These are phyloP conservation scores for Geopemphigus sp. DNA, from an alignment of 1,140 invertebrate species.

Conservation along the genomic window DNA sequence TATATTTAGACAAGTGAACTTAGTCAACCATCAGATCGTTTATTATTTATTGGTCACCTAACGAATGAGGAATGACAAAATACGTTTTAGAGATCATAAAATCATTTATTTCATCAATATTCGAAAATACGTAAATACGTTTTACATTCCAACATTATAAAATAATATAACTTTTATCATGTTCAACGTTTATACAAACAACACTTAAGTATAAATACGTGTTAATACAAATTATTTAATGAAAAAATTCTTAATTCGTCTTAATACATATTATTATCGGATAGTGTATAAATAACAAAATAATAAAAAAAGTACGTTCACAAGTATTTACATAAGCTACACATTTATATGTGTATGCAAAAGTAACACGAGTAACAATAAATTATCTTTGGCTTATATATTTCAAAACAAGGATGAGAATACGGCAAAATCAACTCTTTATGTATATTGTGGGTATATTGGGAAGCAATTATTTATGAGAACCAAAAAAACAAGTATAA, in stretches of 20 bases:
- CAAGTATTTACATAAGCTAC: constrained; percentile 4
- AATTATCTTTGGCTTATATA: constrained; percentile 44
- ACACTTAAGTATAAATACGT: not conserved
- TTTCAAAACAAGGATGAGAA: not conserved
- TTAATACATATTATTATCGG: not conserved
- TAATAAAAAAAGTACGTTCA: constrained; percentile 13
- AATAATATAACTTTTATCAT: not conserved
- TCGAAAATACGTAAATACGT: not conserved
- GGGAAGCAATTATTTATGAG: not conserved
- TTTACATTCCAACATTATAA: constrained; percentile 3
- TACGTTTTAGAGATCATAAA: constrained; percentile 28
- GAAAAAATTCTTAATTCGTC: not conserved
- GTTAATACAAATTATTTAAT: not conserved
- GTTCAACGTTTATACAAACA: not conserved
- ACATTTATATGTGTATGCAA: not conserved
- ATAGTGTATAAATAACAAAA: constrained; percentile 3
- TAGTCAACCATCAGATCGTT: not conserved
- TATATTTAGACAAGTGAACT: not conserved
- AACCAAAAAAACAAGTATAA: not conserved
- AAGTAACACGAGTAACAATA: constrained; percentile 8
- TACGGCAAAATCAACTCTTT: not conserved
- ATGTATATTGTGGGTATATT: no score
- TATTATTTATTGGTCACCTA: not conserved
- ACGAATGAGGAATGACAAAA: not conserved
- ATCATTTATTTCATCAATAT: constrained; percentile 36